Base-by-base conservation (phyloP, 2,113 vertebrate genomes). In the Numenius arquata region DNA sequence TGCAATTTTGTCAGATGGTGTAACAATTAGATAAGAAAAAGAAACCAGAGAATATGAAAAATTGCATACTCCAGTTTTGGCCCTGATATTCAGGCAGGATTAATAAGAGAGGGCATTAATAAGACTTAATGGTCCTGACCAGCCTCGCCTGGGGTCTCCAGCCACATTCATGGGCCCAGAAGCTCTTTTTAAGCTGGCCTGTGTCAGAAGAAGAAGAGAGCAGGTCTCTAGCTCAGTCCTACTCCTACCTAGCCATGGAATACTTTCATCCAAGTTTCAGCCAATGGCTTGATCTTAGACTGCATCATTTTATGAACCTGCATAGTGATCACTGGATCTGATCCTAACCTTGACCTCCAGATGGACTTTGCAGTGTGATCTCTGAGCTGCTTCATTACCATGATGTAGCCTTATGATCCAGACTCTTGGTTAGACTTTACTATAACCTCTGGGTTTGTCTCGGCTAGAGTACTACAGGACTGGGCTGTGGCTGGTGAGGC, bases 201-300 rank as follows among this genome's bases (percentile, higher is more conserved):
- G 7, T 82, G 27, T 53, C 19, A 58, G 34, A 34, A 36, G 4
- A 34, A 52, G 34, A 30, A 34, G 4, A 27, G 9, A 15, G 12
- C 4, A 7, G 3, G 2, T 77, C 4, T 84, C 26, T 16, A 45
- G 6, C 6, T 74, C 16, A 36, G 23, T 62, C 7, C 36, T 72
- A 2, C 26, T 43, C 3, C 6, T 71, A 0, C 10, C 11, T 48
- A 7, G 4, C 48, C 3, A 7, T 53, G 26, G n/a, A 30, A 40
- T 29, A 27, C 12, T 85, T 78, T 25, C 34, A 47, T 52, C 15
- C 7, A 32, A 19, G 17, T 53, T 74, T 62, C 9, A 50, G 2
- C 8, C 0, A 1, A 20, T 25, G 25, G 2, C 29, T 79, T 80
- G 11, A 18, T 84, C 19, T 61, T 48, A 40, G 16, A 12, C 48